Percentiles rank a stretch among this genome's conserved stretches.
These are phyloP conservation scores for Silurus glanis DNA, from an alignment of 2,113 vertebrate genomes.

Conservation along the genomic window DNA sequence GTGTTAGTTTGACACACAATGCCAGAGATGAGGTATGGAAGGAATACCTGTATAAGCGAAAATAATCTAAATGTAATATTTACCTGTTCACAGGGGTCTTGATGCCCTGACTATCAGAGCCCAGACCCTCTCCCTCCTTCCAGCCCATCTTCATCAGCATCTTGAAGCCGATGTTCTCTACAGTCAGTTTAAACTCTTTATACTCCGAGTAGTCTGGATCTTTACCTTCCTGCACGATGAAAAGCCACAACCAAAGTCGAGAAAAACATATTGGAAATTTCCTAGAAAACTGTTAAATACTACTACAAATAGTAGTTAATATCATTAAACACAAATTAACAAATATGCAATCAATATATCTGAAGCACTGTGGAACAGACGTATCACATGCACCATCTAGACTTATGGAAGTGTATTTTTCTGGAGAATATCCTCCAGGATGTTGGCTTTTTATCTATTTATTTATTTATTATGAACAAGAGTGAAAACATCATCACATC, in stretches of 20 bases:
- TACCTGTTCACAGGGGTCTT: slow-evolving; percentile 93
- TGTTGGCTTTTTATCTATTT: background rate
- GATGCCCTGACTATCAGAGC: slow-evolving; percentile 90
- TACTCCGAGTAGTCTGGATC: slow-evolving; percentile 97
- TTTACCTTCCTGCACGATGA: slow-evolving; percentile 83
- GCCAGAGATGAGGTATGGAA: too few species aligned
- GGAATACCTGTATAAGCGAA: too few species aligned
- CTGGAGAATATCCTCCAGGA: background rate
- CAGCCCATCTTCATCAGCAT: slow-evolving; percentile 99
- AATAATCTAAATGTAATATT: slow-evolving; percentile 37
- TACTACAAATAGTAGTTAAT: too few species aligned
- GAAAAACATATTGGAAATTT: background rate
- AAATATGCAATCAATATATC: background rate
- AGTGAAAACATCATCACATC: background rate
- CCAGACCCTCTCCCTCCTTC: slow-evolving; percentile 96
- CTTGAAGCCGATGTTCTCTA: slow-evolving; percentile 96
- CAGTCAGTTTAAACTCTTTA: slow-evolving; percentile 96
- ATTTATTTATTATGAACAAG: background rate
- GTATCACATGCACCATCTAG: background rate
- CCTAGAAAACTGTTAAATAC: background rate
- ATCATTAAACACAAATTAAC: background rate
- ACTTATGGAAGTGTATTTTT: background rate
- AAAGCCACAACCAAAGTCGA: background rate
- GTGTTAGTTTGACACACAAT: too few species aligned
- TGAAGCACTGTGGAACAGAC: background rate